A percentile compares a stretch with the other conserved stretches of the same genome.
These are phyloP conservation scores for Gambusia yucatana DNA, from an alignment of 2,797 vertebrate genomes.

Conservation along the genomic window DNA sequence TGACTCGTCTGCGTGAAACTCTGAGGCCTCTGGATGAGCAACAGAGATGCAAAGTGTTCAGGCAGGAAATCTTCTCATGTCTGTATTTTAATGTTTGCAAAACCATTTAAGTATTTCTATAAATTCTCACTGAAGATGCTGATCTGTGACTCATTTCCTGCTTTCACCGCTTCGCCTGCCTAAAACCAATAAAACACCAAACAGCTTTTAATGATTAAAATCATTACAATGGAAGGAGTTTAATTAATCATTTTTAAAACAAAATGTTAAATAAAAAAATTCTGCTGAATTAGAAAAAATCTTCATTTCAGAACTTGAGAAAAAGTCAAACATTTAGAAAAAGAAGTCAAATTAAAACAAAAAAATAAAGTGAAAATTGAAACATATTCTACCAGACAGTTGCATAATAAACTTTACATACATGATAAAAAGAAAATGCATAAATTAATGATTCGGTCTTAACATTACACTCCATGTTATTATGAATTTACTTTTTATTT, in stretches of 20 bases:
- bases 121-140: not conserved
- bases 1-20: not conserved
- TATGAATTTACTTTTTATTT: too few species aligned
- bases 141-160: not conserved
- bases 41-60: not conserved
- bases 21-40: not conserved
- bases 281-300: not conserved
- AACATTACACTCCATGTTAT: too few species aligned
- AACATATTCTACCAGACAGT: too few species aligned
- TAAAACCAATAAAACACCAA: not conserved
- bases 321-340: not conserved
- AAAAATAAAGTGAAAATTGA: too few species aligned
- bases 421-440: too few species aligned
- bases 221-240: not conserved
- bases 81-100: not conserved
- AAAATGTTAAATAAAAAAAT: not conserved
- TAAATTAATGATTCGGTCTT: too few species aligned
- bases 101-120: not conserved
- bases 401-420: too few species aligned
- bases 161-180: not conserved
- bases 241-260: not conserved
- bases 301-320: not conserved
- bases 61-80: not conserved
- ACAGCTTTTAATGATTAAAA: not conserved
- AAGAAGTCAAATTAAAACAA: not conserved